phyloP scores from a whole-genome alignment of 2,113 vertebrate species.

The Argyrosomus japonicus region DNA sequence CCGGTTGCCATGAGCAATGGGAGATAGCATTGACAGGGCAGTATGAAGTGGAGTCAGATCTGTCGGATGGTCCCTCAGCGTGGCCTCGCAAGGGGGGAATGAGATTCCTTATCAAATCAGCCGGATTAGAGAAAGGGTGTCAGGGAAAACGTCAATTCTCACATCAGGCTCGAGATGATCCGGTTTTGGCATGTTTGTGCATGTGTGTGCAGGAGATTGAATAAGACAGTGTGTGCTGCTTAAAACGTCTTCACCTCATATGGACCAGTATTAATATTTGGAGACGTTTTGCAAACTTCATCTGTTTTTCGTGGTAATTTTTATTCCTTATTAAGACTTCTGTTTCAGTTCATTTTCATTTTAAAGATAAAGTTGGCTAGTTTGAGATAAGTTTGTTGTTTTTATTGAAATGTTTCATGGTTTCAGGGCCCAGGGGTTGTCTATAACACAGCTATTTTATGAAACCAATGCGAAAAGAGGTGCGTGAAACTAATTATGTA shows the following conservation, averaged over 20 bases:
- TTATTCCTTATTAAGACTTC: slow-evolving; percentile 39
- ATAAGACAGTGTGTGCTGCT: neutral
- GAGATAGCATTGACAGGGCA: slow-evolving; percentile 82
- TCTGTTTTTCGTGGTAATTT: neutral
- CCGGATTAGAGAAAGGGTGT: slow-evolving; percentile 76
- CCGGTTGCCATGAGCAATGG: slow-evolving; percentile 69
- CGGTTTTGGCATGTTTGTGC: slow-evolving; percentile 31
- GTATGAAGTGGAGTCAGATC: slow-evolving; percentile 77
- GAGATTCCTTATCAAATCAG: slow-evolving; percentile 83
- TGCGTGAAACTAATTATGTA: neutral
- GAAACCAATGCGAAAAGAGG: neutral
- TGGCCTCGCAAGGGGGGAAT: slow-evolving; percentile 57
- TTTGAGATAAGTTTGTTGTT: slow-evolving; percentile 22
- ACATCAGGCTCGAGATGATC: slow-evolving; percentile 56
- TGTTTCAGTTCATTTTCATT: slow-evolving; percentile 26
- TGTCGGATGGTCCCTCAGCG: slow-evolving; percentile 71
- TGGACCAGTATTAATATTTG: neutral
- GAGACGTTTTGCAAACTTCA: neutral
- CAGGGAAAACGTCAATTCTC: slow-evolving; percentile 66
- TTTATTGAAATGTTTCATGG: slow-evolving; percentile 26
- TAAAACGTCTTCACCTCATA: neutral
- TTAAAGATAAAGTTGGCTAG: slow-evolving; percentile 5
- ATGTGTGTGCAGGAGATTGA: slow-evolving; percentile 18
- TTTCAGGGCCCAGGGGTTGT: neutral
- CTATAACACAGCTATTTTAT: neutral